Evolutionary conservation across 2,113 vertebrate genomes (phyloP), one percentile per base, ranked within the genome.

Genomic region (Kobus ellipsiprymnus): DNA sequence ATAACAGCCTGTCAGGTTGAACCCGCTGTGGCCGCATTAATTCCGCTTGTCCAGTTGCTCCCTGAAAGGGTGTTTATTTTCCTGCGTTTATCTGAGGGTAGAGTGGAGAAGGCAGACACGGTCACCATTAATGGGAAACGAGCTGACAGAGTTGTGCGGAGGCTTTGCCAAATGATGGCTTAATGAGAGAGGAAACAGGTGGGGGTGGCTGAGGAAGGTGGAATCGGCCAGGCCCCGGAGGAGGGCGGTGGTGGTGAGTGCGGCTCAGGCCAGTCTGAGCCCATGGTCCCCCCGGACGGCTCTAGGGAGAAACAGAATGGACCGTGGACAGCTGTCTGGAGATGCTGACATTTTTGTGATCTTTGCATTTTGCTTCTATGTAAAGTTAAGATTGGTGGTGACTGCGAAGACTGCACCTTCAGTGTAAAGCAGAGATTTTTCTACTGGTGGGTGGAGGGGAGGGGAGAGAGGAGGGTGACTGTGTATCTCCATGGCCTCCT

Each of bases 261-360:
- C 1, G 30, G 11, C 15, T 1, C 0, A 30, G 71, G 30, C n/a
- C 55, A 2, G 59, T 21, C 44, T 0, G 29, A 74, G 74, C 85
- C n/a, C 0, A 5, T 4, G 1, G 29, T 44, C 46, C 27, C 67
- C 14, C 4, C 1, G 9, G 36, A 3, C 1, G 46, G 55, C 27
- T 54, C 48, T 30, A 46, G n/a, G 64, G 25, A 87, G 52, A 64
- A 7, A 27, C 10, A 17, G 59, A 46, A 17, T 4, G 80, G 46
- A 54, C 8, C 6, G 2, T 11, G 7, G 54, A 9, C 21, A 23
- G 40, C 67, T 23, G 0, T 48, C 33, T 36, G 36, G 40, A 46
- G 84, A 57, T 30, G 5, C 0, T 48, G 81, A 29, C 55, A 1
- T 44, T 64, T 52, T 62, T 82, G 5, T 27, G 15, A 54, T 78